phyloP scores from a whole-genome alignment of 2,113 vertebrate species.

The Phylloscopus trochiloides region DNA sequence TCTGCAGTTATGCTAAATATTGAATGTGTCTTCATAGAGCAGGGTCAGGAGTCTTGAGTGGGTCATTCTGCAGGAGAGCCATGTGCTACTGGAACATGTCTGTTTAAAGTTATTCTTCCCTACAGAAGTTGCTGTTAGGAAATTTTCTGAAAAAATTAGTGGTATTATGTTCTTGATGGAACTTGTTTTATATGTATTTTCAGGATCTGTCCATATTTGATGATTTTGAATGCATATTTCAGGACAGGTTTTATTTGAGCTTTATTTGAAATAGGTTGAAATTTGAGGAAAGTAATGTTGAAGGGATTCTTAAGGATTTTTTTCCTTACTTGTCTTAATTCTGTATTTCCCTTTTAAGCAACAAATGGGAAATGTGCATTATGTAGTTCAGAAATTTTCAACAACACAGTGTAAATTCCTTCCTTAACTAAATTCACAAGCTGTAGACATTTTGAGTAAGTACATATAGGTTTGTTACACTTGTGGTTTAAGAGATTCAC shows the following conservation, averaged over 20 bases:
- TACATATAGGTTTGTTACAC: background rate
- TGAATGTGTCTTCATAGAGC: background rate
- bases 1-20: background rate
- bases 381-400: background rate
- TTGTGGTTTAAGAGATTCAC: background rate
- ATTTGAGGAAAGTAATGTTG: background rate
- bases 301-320: background rate
- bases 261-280: background rate
- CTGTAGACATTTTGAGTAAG: background rate
- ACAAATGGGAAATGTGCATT: background rate
- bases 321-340: background rate
- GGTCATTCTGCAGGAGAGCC: background rate
- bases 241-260: background rate
- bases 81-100: background rate
- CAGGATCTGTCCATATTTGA: background rate
- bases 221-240: background rate
- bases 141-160: background rate
- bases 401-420: background rate
- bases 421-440: background rate
- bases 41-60: background rate
- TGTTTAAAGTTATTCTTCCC: background rate
- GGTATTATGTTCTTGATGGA: background rate
- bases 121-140: background rate
- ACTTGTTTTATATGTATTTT: background rate
- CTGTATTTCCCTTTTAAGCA: background rate